Base-by-base conservation (phyloP, 2,888 invertebrate genomes). In the Encarsia formosa region DNA sequence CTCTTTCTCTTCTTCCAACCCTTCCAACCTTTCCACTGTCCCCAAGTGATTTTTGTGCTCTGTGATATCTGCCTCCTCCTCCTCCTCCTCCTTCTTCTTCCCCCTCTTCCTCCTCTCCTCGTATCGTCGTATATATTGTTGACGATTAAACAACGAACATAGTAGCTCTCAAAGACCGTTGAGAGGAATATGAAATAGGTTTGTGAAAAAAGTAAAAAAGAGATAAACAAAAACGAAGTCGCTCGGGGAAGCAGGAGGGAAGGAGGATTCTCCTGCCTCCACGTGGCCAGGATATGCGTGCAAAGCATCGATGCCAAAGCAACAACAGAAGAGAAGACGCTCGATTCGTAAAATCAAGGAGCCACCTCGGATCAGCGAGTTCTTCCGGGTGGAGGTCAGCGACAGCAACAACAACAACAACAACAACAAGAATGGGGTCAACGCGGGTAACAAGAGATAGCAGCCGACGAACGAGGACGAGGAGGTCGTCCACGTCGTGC, bases 311-410 rank as follows among this genome's bases (percentile, higher is more conserved):
- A 15, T 11, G 37, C 37, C 15, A 37, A 19, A 39, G 22, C 39
- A 11, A 20, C 39, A 18, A 15, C 45, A 29, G 29, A 11, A 19
- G 38, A 13, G 13, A 29, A 29, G 29, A 29, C 29, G 8, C 29
- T 29, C 29, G 13, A 9, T 8, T 13, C 41, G 41, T 49, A 56
- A 44, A 48, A 44, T 54, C 54, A 61, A 59, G 13, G 37, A 37
- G 15, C 23, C 5, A 32, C 46, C 37, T 23, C 23, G 37, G 26
- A 13, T 32, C 49, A 51, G 49, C 37, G 54, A 54, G 44, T 52
- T 51, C 41, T 52, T 48, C 26, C 29, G 55, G 51, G 41, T 55
- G 39, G 51, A 43, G 55, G 41, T 11, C 16, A 15, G 15, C 34
- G 8, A 34, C 16, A 15, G 5, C 1, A 5, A 34, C 13, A 15